A percentile compares a stretch with the other conserved stretches of the same genome.
Conservation (phyloP, 1,140 invertebrate genomes). For the Xylocopa sonorina region DNA sequence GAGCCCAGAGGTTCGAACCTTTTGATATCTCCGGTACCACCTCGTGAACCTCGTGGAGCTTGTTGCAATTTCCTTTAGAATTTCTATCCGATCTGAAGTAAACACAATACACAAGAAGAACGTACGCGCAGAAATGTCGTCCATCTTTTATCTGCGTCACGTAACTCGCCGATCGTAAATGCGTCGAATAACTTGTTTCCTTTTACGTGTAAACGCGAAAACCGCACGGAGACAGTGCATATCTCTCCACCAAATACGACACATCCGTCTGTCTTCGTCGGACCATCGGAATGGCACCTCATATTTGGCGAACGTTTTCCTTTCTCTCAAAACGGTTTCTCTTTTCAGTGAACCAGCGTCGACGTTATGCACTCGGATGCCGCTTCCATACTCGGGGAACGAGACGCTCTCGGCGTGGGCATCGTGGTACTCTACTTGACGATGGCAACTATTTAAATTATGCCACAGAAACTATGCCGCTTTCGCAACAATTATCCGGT, state of each 20-base stretch:
- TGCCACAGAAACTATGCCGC: constrained; percentile 64
- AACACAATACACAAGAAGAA: no score
- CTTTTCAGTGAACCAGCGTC: constrained; percentile 37
- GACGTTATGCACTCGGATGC: neutral
- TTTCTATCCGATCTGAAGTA: neutral
- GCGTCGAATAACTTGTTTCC: constrained; percentile 5
- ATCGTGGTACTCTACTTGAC: constrained; percentile 55
- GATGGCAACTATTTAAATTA: constrained; percentile 64
- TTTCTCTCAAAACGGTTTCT: constrained; percentile 57
- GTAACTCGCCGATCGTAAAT: neutral
- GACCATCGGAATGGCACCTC: constrained; percentile 1
- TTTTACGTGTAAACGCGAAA: constrained; percentile 10
- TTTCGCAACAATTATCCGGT: constrained; percentile 68
- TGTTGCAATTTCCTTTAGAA: neutral
- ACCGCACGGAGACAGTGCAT: neutral
- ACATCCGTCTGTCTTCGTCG: neutral
- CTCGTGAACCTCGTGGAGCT: no score
- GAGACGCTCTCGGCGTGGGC: constrained; percentile 16
- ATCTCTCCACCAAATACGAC: constrained; percentile 12
- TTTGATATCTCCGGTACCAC: neutral
- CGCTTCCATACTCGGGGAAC: constrained; percentile 7
- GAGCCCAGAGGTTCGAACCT: no score
- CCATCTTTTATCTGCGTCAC: neutral
- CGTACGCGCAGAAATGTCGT: neutral
- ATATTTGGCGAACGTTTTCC: constrained; percentile 47